Evolutionary conservation across 2,888 invertebrate species (phyloP), one percentile per base, ranked within the genome.

Genomic region (Subacronicta megacephala): DNA sequence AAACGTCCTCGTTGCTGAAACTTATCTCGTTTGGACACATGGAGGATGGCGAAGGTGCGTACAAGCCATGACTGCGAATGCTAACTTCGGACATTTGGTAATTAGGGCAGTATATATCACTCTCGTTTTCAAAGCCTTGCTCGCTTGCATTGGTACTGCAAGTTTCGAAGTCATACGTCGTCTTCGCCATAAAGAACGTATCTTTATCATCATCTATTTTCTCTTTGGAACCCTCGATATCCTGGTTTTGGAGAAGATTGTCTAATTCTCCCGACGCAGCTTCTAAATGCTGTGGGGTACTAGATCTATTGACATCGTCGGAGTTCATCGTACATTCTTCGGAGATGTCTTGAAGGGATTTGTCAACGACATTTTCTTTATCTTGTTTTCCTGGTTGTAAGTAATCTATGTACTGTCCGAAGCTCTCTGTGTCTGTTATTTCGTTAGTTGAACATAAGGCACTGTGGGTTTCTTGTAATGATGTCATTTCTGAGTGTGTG

Each of bases 1-100:
- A 94, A 0, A 95, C 93, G 62, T 94, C 94, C 62, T 94, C 94
- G 64, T 90, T 92, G 61, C 94, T 94, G 52, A 94, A 93, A 59
- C 94, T 92, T 23, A 94, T 91, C 62, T 94, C 94, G 68, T 94
- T 92, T 0, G 93, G 94, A 55, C 94, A 93, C 90, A 94, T 93
- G 0, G 94, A 93, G 0, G 94, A 90, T 0, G 95, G 95, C 35
- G 95, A 95, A 0, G 96, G 96, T 0, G 95, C 95, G 82, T 96
- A 96, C 15, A 95, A 67, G 0, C 95, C 95, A 73, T 96, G 96
- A 76, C 96, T 96, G 36, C 95, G 89, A 72, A 96, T 96, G 75
- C 96, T 96, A 0, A 96, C 95, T 87, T 95, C 96, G 0, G 95
- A 96, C 89, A 95, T 94, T 83, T 95, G 95, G 72, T 96, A 96